Evolutionary conservation across 1,140 invertebrate genomes (phyloP).

Genomic region (Apis mellifera): Amel_HAv3.1 CM009935.2:3359501-3360000

Average conservation of each 20-base stretch:
- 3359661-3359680: too few species aligned
- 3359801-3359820: neutral
- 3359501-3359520: too few species aligned
- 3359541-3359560: too few species aligned
- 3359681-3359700: conserved; percentile 2
- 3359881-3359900: conserved; percentile 57
- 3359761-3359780: neutral
- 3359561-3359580: too few species aligned
- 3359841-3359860: conserved; percentile 37
- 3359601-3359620: neutral
- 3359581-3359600: too few species aligned
- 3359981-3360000: neutral
- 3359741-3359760: neutral
- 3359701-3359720: neutral
- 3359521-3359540: too few species aligned
- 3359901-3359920: conserved; percentile 55
- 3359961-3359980: too few species aligned
- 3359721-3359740: neutral
- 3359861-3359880: conserved; percentile 34
- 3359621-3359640: neutral
- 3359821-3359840: neutral
- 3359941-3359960: neutral
- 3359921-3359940: neutral
- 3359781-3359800: neutral
- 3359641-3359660: neutral